Base-by-base conservation (phyloP, 2,113 vertebrate species). In the Prochilodus magdalenae region DNA sequence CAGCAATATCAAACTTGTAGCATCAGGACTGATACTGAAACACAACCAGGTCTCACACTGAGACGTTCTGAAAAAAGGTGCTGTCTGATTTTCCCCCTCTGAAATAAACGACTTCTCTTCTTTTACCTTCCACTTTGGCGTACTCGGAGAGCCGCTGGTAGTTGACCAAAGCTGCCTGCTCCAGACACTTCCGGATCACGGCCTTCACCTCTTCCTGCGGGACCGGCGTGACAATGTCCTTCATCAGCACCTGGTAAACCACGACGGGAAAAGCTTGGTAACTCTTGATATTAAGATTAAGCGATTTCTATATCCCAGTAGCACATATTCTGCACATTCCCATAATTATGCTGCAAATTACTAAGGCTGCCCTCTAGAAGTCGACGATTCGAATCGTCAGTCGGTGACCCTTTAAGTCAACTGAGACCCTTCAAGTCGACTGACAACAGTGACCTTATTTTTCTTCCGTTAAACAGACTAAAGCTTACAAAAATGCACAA, bases 91-190 rank as follows among this genome's bases (percentile, higher is more conserved):
- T 7, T 36, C 22, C 24, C 47, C 13, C 15, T 59, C 53, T 13
- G 11, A 24, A 65, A 24, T 7, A 24, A 14, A 22, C 15, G 15
- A 65, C 29, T 71, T 20, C 60, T 26, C 65, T 13, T 29, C 75
- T 77, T 94, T 93, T 95, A 99, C 98, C 98, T 97, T 99, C 98
- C 49, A 99, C 94, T 95, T 99, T 99, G 91, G 98, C 98, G 87
- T 99, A 99, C 87, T 99, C 98, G 66, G 98, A 98, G 65, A 99
- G 94, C 66, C 98, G 96, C 73, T 97, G 97, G 90, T 99, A 99
- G 93, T 99, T 99, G 88, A 98, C 94, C 89, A 98, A 90, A 81
- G 98, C 98, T 47, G 98, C 98, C 92, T 98, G 97, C 86, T 99
- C 98, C 91, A 99, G 94, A 93, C 98, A 99, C 93, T 95, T 97